Conservation (phyloP, 2,888 invertebrate genomes). For the Hypolimnas misippus region DNA sequence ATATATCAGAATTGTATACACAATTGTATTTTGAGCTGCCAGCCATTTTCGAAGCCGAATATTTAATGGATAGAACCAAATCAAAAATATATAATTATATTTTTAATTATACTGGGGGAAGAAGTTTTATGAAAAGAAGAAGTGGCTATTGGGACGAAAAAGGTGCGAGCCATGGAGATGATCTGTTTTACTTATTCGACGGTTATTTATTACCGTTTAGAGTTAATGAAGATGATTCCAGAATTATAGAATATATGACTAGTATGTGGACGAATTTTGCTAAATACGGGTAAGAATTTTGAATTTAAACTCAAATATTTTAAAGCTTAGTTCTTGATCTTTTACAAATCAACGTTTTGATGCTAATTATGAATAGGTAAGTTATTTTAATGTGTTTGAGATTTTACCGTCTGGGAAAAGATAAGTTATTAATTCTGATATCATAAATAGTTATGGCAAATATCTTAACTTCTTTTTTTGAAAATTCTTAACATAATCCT, state of each 20-base stretch:
- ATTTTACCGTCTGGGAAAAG: no score
- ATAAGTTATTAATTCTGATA: no score
- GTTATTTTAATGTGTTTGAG: no score
- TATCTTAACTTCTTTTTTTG: no score
- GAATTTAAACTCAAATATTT: not conserved
- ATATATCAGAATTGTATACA: constrained; percentile 64
- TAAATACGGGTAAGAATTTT: constrained; percentile 63
- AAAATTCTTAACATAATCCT: no score
- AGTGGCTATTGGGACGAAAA: constrained; percentile 52
- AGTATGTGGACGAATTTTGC: constrained; percentile 75
- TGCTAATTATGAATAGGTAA: no score
- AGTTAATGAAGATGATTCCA: constrained; percentile 55
- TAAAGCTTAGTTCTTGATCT: no score
- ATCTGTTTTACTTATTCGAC: constrained; percentile 70
- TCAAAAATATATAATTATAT: constrained; percentile 65
- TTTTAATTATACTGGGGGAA: constrained; percentile 66
- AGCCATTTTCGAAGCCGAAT: constrained; percentile 61
- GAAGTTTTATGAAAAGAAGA: constrained; percentile 63
- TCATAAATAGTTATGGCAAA: no score
- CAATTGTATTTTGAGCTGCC: constrained; percentile 75
- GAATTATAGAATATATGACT: constrained; percentile 64
- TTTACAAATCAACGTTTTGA: no score
- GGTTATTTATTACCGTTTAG: constrained; percentile 59
- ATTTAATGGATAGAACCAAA: constrained; percentile 47
- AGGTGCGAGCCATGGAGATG: constrained; percentile 73